Conservation (phyloP, 1,140 invertebrate genomes). For the Globodera rostochiensis region DNA sequence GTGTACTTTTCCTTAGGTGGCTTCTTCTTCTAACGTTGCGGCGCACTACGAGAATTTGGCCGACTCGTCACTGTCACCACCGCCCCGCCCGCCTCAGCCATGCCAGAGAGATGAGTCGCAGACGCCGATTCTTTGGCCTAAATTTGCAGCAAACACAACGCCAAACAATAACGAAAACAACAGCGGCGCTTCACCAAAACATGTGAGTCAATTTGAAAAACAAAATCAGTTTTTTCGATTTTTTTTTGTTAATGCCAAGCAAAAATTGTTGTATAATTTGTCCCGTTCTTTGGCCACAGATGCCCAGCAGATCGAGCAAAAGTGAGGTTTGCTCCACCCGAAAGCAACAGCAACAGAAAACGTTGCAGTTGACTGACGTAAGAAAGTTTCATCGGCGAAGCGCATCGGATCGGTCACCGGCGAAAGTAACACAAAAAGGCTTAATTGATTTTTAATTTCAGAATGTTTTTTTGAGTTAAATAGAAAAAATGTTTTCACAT, state of each 20-base stretch:
- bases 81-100: neutral
- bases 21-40: neutral
- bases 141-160: neutral
- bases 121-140: neutral
- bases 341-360: neutral
- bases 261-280: too few relatives aligned
- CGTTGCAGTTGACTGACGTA: neutral
- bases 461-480: too few relatives aligned
- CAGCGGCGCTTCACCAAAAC: neutral
- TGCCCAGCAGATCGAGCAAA: neutral
- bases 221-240: neutral
- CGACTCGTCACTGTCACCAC: neutral
- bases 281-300: neutral
- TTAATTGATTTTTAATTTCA: neutral
- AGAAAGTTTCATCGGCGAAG: slow-evolving; percentile 10
- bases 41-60: neutral
- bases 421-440: neutral
- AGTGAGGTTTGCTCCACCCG: neutral
- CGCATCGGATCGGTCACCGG: slow-evolving; percentile 25
- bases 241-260: too few relatives aligned
- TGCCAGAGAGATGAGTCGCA: neutral
- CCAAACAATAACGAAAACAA: neutral
- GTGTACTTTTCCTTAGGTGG: neutral
- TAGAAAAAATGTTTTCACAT: too few relatives aligned
- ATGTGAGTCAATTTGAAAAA: neutral